phyloP scores from a whole-genome alignment of 2,113 vertebrate genomes.

The Tautogolabrus adspersus region DNA sequence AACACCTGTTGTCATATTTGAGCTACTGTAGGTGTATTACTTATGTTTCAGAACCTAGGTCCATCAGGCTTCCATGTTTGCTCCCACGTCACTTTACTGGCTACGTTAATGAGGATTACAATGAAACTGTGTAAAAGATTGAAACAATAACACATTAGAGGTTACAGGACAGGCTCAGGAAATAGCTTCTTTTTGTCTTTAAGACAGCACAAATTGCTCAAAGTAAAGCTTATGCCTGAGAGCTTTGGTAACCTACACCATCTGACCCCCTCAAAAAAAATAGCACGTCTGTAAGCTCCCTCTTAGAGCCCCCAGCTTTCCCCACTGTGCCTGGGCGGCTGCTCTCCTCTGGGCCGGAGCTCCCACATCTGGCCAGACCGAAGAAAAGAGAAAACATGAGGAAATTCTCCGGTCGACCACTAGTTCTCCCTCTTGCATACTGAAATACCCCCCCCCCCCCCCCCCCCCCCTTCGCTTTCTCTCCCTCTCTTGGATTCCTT shows the following conservation, averaged over 20 bases:
- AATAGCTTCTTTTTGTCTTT: conserved; percentile 70
- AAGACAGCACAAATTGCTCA: conserved; percentile 76
- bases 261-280: conserved; percentile 51
- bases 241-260: conserved; percentile 70
- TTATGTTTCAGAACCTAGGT: conserved; percentile 28
- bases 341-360: conserved; percentile 62
- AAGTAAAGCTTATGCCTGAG: conserved; percentile 67
- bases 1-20: conserved; percentile 31
- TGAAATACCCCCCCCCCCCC: conserved; percentile 38
- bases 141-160: conserved; percentile 69
- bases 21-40: conserved; percentile 1
- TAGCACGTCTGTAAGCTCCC: conserved; percentile 64
- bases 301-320: conserved; percentile 55
- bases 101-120: conserved; percentile 65
- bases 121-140: conserved; percentile 68
- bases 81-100: conserved; percentile 36
- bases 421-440: conserved; percentile 61
- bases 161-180: conserved; percentile 71
- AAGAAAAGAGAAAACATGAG: conserved; percentile 70
- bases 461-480: conserved; percentile 20
- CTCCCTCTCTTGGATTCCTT: conserved; percentile 66
- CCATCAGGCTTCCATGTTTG: conserved; percentile 32
- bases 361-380: conserved; percentile 80
- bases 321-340: conserved; percentile 56
- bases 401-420: conserved; percentile 68